Evolutionary conservation across 2,113 vertebrate genomes (phyloP), one percentile per base, ranked within the genome.

Genomic region (Shinisaurus crocodilurus): DNA sequence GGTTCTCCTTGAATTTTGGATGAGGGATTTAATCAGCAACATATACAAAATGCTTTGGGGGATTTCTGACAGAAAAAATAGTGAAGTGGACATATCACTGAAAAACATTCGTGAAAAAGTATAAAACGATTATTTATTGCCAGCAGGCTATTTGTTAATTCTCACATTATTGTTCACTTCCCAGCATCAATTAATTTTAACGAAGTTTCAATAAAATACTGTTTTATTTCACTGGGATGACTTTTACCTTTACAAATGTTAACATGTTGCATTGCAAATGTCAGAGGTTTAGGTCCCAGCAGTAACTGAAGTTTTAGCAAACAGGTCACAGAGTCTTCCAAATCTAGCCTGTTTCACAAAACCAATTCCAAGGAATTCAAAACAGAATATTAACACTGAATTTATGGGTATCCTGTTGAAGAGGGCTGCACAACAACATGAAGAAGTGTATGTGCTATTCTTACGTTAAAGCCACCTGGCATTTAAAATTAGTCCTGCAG

Each of bases 401-500:
- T 50, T 54, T 67, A 20, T 48, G 32, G 16, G 43, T 5, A n/a
- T 57, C 86, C 67, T 89, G 20, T 70, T 90, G 90, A 67, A 94
- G n/a, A 29, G 27, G 34, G 20, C 6, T 43, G 23, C 63, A 85
- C 91, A 92, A 34, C 20, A 89, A 82, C 63, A 79, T 79, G 72
- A 87, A 37, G 69, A 92, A 92, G 88, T 94, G 90, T 92, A 25
- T 0, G 43, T 88, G 89, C 91, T 87, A 83, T 15, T n/a, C 0
- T 18, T 91, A 96, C 89, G 0, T 0, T 89, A 91, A 91, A 29
- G 15, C 7, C 34, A 88, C n/a, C 37, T 5, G 32, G 23, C 85
- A 54, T 90, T 93, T 87, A 50, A 91, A 95, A 86, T 88, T 91
- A 92, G 80, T 87, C 88, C 69, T 48, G 79, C 86, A 87, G 86